Percentiles rank a stretch among this genome's conserved stretches.
These are phyloP conservation scores for Grammomys surdaster DNA, from an alignment of 2,113 vertebrate genomes.

Conservation along the genomic window DNA sequence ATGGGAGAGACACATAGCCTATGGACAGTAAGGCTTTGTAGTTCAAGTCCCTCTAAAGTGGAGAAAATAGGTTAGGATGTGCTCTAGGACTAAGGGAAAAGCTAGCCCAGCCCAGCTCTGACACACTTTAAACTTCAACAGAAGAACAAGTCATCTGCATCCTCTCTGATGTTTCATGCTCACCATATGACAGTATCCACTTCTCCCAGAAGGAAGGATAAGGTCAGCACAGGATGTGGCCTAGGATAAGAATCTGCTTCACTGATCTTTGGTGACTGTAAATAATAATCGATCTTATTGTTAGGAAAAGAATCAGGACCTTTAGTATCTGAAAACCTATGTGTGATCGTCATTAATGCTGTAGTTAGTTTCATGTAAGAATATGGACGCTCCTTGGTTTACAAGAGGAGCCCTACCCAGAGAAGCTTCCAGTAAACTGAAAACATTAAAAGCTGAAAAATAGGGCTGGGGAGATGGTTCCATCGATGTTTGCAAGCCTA, in stretches of 20 bases:
- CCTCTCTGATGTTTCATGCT: background rate
- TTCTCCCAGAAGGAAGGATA: background rate
- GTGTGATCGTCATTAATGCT: background rate
- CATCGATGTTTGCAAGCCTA: background rate
- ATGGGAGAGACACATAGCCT: background rate
- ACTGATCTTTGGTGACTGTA: accelerated
- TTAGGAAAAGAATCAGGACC: background rate
- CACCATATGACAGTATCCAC: background rate
- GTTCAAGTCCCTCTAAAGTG: background rate
- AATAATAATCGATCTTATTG: background rate
- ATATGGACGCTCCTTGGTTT: background rate
- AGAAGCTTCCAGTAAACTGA: background rate
- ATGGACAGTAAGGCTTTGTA: background rate
- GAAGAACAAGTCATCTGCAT: background rate
- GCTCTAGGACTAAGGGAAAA: background rate
- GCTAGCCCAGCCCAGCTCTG: background rate
- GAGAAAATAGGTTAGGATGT: background rate
- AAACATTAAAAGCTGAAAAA: background rate
- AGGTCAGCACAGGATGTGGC: background rate
- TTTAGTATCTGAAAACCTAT: background rate
- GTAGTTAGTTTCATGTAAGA: background rate
- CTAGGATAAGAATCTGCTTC: background rate
- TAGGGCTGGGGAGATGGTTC: background rate
- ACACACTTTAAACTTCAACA: background rate
- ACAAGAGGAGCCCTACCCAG: too few relatives aligned